Conservation (phyloP, 2,797 vertebrate genomes). For the Neostethus bicornis region DNA sequence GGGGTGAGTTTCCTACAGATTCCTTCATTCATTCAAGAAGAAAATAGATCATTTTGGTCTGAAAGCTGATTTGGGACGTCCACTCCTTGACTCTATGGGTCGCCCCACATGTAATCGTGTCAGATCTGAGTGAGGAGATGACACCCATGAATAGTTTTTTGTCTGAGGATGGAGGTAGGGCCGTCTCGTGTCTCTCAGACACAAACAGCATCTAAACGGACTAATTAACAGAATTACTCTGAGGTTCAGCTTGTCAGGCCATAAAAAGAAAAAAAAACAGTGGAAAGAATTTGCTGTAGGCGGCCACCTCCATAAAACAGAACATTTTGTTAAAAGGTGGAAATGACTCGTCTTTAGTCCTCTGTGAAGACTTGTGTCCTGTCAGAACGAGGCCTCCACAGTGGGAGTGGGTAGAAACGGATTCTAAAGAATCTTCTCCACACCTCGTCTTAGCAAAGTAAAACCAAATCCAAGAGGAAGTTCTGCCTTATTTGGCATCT, state of each 20-base stretch:
- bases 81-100: constrained; percentile 65
- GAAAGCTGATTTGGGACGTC: constrained; percentile 43
- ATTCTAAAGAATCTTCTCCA: constrained; percentile 19
- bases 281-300: constrained; percentile 72
- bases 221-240: constrained; percentile 79
- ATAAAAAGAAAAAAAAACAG: constrained; percentile 42
- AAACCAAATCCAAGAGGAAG: constrained; percentile 38
- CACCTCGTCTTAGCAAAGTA: constrained; percentile 4
- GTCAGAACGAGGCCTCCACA: constrained; percentile 23
- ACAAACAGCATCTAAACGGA: constrained; percentile 74
- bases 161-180: constrained; percentile 69
- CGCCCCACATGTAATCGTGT: constrained; percentile 39
- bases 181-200: constrained; percentile 73
- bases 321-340: constrained; percentile 62
- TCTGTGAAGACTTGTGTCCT: constrained; percentile 36
- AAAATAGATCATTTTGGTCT: neutral
- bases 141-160: constrained; percentile 78
- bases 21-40: neutral
- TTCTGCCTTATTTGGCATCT: constrained; percentile 17
- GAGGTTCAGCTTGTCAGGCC: constrained; percentile 75
- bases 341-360: constrained; percentile 60
- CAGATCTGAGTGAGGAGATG: constrained; percentile 55
- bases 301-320: constrained; percentile 66
- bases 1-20: constrained; percentile 83
- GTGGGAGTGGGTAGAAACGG: constrained; percentile 15